Conservation (phyloP, 2,888 invertebrate species). For the Lottia scabra region DNA sequence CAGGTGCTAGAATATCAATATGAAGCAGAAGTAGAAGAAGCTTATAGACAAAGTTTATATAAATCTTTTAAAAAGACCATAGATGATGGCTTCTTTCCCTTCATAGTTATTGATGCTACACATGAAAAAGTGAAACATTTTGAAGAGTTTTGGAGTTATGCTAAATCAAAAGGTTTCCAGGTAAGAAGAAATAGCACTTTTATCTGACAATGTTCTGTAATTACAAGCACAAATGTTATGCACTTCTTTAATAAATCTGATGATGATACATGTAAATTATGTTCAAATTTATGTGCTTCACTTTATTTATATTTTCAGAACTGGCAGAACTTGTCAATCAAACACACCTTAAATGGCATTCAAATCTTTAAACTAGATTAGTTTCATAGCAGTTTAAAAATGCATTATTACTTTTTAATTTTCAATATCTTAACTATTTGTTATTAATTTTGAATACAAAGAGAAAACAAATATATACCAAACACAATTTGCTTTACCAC, state of each 20-base stretch:
- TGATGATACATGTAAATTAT: too few relatives aligned
- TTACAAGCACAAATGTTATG: too few relatives aligned
- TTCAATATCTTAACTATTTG: too few relatives aligned
- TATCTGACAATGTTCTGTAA: too few relatives aligned
- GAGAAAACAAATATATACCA: too few relatives aligned
- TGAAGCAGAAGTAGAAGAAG: constrained; percentile 84
- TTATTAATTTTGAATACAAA: too few relatives aligned
- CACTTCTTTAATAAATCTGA: too few relatives aligned
- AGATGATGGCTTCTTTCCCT: constrained; percentile 89
- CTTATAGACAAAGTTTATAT: constrained; percentile 84
- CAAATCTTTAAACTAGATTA: too few relatives aligned
- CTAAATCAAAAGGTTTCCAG: constrained; percentile 84
- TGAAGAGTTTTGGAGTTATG: constrained; percentile 89
- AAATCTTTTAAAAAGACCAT: constrained; percentile 92
- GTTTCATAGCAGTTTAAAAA: neutral
- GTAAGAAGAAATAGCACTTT: constrained; percentile 70
- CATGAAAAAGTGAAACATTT: constrained; percentile 83
- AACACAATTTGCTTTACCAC: neutral
- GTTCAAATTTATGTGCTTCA: too few relatives aligned
- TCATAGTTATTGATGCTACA: constrained; percentile 92
- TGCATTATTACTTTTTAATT: neutral
- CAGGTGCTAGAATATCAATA: constrained; percentile 89
- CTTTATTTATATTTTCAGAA: too few relatives aligned
- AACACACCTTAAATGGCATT: too few relatives aligned
- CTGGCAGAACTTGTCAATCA: too few relatives aligned